Evolutionary conservation across 2,797 vertebrate genomes (phyloP).

Genomic region (Brachymystax lenok): DNA sequence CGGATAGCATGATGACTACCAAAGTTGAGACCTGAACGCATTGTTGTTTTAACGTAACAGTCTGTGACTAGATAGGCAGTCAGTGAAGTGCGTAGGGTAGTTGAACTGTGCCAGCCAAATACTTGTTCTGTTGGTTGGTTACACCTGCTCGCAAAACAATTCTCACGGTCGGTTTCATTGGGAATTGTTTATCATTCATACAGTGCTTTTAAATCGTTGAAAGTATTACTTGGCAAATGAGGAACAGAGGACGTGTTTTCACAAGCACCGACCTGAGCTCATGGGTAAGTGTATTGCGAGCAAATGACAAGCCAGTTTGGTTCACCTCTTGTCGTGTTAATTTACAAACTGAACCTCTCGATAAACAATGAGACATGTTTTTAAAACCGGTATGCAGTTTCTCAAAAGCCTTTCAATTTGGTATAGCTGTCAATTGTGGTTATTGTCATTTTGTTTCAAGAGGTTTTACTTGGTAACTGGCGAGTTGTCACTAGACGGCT

Average conservation of each 20-base stretch:
- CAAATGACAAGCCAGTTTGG: slow-evolving; percentile 52
- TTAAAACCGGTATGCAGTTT: not conserved
- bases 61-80: not conserved
- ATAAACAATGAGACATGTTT: slow-evolving; percentile 5
- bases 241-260: slow-evolving; percentile 37
- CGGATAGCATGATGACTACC: not conserved
- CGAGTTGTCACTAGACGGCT: not conserved
- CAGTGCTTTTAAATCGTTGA: not conserved
- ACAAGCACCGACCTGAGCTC: slow-evolving; percentile 40
- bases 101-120: not conserved
- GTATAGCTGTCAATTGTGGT: slow-evolving; percentile 27
- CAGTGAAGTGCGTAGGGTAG: slow-evolving; percentile 10
- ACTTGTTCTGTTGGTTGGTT: slow-evolving; percentile 3
- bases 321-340: not conserved
- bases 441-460: slow-evolving; percentile 21
- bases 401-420: slow-evolving; percentile 30
- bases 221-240: not conserved
- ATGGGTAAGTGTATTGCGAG: slow-evolving; percentile 48
- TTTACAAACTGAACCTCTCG: not conserved
- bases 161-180: not conserved
- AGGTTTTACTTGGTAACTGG: not conserved
- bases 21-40: slow-evolving; percentile 7
- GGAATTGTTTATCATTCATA: not conserved
- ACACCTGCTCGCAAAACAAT: slow-evolving; percentile 5
- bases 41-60: not conserved